Evolutionary conservation across 1,140 invertebrate species (phyloP).

Genomic region (Papilio aristodemus): DNA sequence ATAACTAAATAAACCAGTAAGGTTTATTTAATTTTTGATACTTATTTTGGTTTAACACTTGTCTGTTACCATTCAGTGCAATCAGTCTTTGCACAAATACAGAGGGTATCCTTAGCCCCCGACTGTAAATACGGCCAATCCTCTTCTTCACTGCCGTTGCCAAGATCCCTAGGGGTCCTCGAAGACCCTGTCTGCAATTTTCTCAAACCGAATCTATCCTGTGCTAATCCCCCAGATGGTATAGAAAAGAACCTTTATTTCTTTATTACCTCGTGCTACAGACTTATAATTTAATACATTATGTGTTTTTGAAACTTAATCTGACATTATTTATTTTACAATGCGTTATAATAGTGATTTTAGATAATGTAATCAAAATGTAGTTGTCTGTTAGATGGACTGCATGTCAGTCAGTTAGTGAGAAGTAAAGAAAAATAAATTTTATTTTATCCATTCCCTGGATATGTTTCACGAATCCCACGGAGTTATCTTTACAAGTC

Average conservation of each 20-base stretch:
- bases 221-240: slow-evolving; percentile 56
- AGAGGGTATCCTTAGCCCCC: slow-evolving; percentile 40
- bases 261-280: slow-evolving; percentile 43
- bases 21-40: too few relatives aligned
- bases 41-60: too few relatives aligned
- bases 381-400: too few relatives aligned
- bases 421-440: too few relatives aligned
- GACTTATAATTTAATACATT: not conserved
- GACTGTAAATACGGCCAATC: slow-evolving; percentile 41
- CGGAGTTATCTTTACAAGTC: too few relatives aligned
- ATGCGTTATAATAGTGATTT: too few relatives aligned
- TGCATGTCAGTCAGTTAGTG: too few relatives aligned
- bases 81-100: not conserved
- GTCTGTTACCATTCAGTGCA: not conserved
- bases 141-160: slow-evolving; percentile 22
- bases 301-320: not conserved
- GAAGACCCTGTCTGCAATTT: slow-evolving; percentile 48
- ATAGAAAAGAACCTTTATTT: slow-evolving; percentile 54
- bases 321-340: too few relatives aligned
- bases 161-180: slow-evolving; percentile 38
- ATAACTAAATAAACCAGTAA: too few relatives aligned
- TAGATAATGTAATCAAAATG: too few relatives aligned
- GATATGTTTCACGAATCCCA: too few relatives aligned
- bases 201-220: slow-evolving; percentile 57
- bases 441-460: too few relatives aligned